Base-by-base conservation (phyloP, 2,113 vertebrate species). In the Cololabis saira region DNA sequence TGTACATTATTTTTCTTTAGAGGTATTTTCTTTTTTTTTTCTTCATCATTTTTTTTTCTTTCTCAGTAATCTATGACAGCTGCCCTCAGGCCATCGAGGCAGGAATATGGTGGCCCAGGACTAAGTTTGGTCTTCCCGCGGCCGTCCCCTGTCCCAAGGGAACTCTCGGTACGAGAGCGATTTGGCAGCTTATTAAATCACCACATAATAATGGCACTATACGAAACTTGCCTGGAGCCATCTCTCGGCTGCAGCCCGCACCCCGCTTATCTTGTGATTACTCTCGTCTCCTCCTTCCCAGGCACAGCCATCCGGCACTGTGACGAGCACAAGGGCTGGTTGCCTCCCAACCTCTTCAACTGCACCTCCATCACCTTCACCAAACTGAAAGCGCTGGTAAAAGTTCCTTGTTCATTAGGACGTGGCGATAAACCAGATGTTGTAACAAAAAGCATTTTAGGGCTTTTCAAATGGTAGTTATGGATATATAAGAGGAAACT, bases 51-150 rank as follows among this genome's bases (percentile, higher is more conserved):
- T 47, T 57, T 14, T 30, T 30, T 60, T 45, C 67, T 62, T 24
- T 62, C 3, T 0, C 92, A 99, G 96, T 99, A 70, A 98, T 98
- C 86, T 99, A 99, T 0, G 95, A 99, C 93, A 98, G 97, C 84
- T 99, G 97, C 79, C 97, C 97, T 15, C 92, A 95, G 67, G 95
- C 95, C 44, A 97, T 95, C 0, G 94, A 98, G 78, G 95, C 95
- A 22, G 92, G 88, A 62, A 98, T 99, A 76, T 98, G 97, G 97
- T 99, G 97, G 97, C 96, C 96, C 43, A 94, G 96, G 61, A 99
- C 97, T 3, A 96, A 95, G 73, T 99, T 99, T 2, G 96, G 97
- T 71, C 90, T 97, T 58, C 97, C 97, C 10, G 96, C 97, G 0
- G 96, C 95, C 0, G 95, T 95, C 7, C 93, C 95, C 12, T 99